Evolutionary conservation across 1,140 invertebrate genomes (phyloP).

Genomic region (Zeugodacus cucurbitae): DNA sequence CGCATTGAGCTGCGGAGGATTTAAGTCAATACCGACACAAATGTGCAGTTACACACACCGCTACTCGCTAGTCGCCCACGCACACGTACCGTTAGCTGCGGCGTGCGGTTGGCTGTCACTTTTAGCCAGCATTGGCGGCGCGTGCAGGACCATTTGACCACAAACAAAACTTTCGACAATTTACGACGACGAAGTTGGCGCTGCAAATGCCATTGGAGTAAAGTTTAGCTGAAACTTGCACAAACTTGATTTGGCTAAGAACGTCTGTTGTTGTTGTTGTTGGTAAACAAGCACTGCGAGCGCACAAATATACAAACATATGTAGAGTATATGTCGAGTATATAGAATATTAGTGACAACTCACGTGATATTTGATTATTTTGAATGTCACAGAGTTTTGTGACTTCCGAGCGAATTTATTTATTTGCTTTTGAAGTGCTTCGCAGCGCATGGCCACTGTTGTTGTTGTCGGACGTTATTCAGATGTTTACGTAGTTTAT

Average conservation of each 20-base stretch:
- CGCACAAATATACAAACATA: background rate
- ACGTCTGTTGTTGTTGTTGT: background rate
- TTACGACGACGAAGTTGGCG: background rate
- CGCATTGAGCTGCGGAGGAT: background rate
- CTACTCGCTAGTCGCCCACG: background rate
- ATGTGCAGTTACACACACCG: background rate
- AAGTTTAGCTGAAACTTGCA: slow-evolving; percentile 4
- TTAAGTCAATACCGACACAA: background rate
- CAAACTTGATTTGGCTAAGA: slow-evolving; percentile 32
- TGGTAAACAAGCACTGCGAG: background rate
- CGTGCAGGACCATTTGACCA: slow-evolving; percentile 24
- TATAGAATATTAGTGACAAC: background rate
- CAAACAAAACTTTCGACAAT: slow-evolving; percentile 33
- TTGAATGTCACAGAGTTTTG: background rate
- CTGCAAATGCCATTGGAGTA: background rate
- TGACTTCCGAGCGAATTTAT: background rate
- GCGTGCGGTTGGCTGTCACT: background rate
- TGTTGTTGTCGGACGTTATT: background rate
- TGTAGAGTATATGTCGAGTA: background rate
- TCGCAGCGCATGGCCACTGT: background rate
- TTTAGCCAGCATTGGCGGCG: background rate
- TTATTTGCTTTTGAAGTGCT: background rate
- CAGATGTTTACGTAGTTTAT: too few relatives aligned
- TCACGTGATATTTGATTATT: slow-evolving; percentile 22
- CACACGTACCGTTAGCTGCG: background rate